phyloP scores from a whole-genome alignment of 2,113 vertebrate genomes.

The Callospermophilus lateralis region DNA sequence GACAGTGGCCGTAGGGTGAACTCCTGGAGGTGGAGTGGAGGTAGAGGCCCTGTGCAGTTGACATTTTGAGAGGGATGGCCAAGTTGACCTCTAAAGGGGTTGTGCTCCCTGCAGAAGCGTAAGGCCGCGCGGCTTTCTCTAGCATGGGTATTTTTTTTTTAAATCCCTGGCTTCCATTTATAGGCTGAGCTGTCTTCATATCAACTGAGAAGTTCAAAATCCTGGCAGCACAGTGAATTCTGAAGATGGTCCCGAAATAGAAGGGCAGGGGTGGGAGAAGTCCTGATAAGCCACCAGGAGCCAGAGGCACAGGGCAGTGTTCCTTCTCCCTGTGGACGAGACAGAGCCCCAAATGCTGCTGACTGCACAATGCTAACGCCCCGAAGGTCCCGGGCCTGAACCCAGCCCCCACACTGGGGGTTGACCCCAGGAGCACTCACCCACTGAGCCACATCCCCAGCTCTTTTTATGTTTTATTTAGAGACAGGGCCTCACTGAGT shows the following conservation, averaged over 20 bases:
- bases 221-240: slow-evolving; percentile 57
- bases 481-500: no score
- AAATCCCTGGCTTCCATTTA: slow-evolving; percentile 60
- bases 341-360: no score
- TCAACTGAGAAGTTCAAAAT: slow-evolving; percentile 60
- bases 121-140: not conserved
- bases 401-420: not conserved
- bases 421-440: no score
- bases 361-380: no score
- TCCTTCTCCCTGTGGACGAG: not conserved
- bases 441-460: no score
- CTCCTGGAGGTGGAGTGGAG: not conserved
- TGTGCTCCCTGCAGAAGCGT: not conserved
- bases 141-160: not conserved
- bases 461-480: no score
- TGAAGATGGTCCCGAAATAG: not conserved
- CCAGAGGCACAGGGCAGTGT: not conserved
- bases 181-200: slow-evolving; percentile 58
- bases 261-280: slow-evolving; percentile 47
- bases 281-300: not conserved
- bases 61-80: not conserved
- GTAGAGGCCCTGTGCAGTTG: not conserved
- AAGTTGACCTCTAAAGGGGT: not conserved
- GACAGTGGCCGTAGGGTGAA: not conserved
- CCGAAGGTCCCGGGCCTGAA: not conserved